These are phyloP conservation scores for Psittacus erithacus DNA, from an alignment of 2,113 vertebrate genomes.

Conservation along the genomic window DNA sequence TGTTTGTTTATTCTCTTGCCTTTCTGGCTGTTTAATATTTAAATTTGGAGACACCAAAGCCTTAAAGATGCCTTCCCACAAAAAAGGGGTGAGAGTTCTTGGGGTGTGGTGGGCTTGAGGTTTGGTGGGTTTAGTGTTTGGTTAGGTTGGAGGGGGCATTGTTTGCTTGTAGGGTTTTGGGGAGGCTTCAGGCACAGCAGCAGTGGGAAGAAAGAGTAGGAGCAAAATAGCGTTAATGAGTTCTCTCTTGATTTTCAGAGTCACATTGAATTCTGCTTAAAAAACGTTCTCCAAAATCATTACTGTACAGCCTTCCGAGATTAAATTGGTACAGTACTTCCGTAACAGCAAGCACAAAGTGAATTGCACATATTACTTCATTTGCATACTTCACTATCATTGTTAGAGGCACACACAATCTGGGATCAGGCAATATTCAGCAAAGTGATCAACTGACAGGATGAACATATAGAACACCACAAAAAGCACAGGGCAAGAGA, in stretches of 20 bases:
- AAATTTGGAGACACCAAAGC: background rate
- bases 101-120: no score
- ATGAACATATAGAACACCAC: background rate
- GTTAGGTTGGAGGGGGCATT: fast-evolving
- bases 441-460: background rate
- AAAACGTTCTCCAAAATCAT: background rate
- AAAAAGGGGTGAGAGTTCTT: background rate
- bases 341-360: background rate
- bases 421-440: background rate
- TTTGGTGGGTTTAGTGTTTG: background rate
- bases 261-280: background rate
- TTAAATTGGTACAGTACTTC: background rate
- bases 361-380: background rate
- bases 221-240: background rate
- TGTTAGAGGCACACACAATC: background rate
- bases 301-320: background rate
- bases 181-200: fast-evolving
- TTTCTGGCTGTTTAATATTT: background rate
- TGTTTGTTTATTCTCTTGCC: background rate
- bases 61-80: background rate
- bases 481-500: background rate
- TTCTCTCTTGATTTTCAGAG: background rate
- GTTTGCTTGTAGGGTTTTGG: no score
- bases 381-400: background rate
- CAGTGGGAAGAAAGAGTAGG: fast-evolving